These are phyloP conservation scores for Acrocyrtus sp. DNA, from an alignment of 2,888 invertebrate species.

Conservation along the genomic window DNA sequence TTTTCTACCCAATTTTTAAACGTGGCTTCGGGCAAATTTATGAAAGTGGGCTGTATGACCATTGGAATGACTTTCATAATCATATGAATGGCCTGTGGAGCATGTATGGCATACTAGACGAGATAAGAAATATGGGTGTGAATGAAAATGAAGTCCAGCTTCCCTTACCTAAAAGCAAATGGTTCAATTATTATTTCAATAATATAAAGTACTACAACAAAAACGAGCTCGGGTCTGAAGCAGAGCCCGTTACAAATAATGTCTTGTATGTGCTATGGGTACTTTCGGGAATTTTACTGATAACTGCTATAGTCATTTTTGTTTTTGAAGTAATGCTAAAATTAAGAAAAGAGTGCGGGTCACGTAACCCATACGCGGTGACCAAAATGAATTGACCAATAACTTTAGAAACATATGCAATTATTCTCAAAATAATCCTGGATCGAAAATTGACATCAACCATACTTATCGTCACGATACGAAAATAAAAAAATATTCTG, in stretches of 20 bases:
- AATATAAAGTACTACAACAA: background rate
- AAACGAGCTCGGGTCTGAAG: background rate
- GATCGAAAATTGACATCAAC: no score
- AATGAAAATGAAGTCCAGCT: constrained; percentile 1
- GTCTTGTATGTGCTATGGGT: constrained; percentile 18
- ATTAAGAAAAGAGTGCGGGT: background rate
- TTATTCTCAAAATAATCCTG: no score
- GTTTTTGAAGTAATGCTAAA: background rate
- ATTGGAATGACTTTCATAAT: constrained; percentile 21
- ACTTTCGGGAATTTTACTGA: constrained; percentile 1
- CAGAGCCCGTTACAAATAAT: background rate
- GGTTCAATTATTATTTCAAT: constrained; percentile 35
- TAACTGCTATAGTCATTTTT: background rate
- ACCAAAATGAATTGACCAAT: no score
- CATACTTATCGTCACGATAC: no score
- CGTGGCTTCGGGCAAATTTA: constrained; percentile 1
- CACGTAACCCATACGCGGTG: background rate
- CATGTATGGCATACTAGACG: constrained; percentile 5
- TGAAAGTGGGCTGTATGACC: constrained; percentile 25
- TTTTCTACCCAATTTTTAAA: constrained; percentile 16
- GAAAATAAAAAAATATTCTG: no score
- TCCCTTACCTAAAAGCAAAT: background rate
- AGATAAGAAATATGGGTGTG: background rate
- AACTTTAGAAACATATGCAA: no score
- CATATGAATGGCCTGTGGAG: background rate